Base-by-base conservation (phyloP, 2,888 invertebrate species). In the Mythimna pallens region DNA sequence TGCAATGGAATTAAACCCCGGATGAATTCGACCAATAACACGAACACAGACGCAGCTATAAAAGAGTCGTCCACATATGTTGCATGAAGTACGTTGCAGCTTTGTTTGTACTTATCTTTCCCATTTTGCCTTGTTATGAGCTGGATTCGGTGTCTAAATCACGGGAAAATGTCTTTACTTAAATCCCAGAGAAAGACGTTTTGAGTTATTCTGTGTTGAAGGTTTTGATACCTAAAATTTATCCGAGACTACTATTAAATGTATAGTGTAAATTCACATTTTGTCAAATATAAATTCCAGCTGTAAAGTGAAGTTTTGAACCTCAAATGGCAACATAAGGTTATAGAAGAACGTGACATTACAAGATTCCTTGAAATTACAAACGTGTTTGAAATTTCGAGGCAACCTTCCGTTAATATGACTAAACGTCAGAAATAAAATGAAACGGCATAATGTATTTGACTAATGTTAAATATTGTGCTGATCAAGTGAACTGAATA, bases 41-140 rank as follows among this genome's bases (percentile, higher is more conserved):
- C 77, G 80, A 76, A 75, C 81, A 74, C 79, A 82, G 79, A 80
- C 80, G 83, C 67, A 79, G 89, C 91, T 90, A 92, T 94, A 94
- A 94, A 94, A 94, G 93, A 92, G 92, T 94, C 94, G 81, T 83
- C 75, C 87, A 87, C 94, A 94, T 88, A 87, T 94, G 94, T 91
- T 90, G 90, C 91, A 85, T 89, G 87, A 92, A 73, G 66, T 86
- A 86, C 75, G 78, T 73, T 76, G 66, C 76, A 77, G 72, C 62
- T 78, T 86, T 79, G 83, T 81, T 82, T 82, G 83, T 76, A 82
- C 76, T 76, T 81, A 82, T 80, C 84, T 84, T 82, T 36, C 57
- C 72, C 67, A 80, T 80, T 84, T 84, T 78, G 86, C 87, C 89
- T 87, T 87, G 89, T 89, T 91, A 90, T 89, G 86, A 89, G 88